Evolutionary conservation across 2,888 invertebrate genomes (phyloP).

Genomic region (Mesopsocus fuscifrons): DNA sequence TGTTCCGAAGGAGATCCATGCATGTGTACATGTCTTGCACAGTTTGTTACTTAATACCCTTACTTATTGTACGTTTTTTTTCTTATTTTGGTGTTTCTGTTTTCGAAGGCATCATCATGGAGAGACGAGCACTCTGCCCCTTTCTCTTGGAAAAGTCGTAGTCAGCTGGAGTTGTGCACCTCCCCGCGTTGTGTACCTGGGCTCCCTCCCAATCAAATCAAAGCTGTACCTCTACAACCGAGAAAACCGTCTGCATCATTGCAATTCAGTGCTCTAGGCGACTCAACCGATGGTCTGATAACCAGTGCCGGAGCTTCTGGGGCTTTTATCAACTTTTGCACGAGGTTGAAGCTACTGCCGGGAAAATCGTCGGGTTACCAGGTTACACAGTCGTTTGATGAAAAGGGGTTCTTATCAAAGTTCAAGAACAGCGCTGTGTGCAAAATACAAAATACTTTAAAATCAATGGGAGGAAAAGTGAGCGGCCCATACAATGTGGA

Average conservation of each 20-base stretch:
- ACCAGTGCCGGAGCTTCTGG: slow-evolving; percentile 16
- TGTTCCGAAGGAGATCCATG: too few species aligned
- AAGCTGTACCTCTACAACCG: neutral
- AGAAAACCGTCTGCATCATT: neutral
- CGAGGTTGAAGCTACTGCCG: neutral
- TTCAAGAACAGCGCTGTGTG: slow-evolving; percentile 1
- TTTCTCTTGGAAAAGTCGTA: slow-evolving; percentile 66
- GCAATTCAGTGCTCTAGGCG: neutral
- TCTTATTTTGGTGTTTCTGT: neutral
- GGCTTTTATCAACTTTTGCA: slow-evolving; percentile 11
- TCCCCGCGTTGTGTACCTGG: slow-evolving; percentile 15
- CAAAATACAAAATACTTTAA: slow-evolving; percentile 2
- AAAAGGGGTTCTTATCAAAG: slow-evolving; percentile 21
- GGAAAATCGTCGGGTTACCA: slow-evolving; percentile 1
- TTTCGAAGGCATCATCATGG: slow-evolving; percentile 31
- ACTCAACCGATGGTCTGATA: slow-evolving; percentile 13
- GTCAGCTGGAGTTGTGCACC: slow-evolving; percentile 47
- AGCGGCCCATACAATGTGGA: neutral
- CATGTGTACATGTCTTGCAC: too few species aligned
- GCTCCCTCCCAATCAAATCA: slow-evolving; percentile 17
- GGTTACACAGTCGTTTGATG: slow-evolving; percentile 17
- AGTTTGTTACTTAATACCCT: neutral
- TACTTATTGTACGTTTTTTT: neutral
- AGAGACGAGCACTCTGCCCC: slow-evolving; percentile 74
- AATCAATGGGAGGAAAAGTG: neutral